These are phyloP conservation scores for Andrena chrysosceles DNA, from an alignment of 2,888 invertebrate genomes.

Conservation along the genomic window DNA sequence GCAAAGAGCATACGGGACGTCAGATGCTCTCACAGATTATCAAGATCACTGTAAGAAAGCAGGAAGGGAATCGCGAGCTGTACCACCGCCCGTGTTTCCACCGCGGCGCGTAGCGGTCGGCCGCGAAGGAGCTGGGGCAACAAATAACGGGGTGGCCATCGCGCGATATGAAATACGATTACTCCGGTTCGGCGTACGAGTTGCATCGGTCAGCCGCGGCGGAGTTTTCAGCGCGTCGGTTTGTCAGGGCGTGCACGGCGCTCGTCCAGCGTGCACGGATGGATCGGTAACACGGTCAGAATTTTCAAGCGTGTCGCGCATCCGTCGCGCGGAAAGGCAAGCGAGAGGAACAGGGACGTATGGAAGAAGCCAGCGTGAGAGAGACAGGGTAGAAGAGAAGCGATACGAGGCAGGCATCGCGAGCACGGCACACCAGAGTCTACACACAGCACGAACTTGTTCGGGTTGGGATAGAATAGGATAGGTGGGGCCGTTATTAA, in stretches of 20 bases:
- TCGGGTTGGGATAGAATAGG: constrained; percentile 80
- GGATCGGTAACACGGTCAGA: constrained; percentile 73
- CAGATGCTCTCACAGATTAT: too few species aligned
- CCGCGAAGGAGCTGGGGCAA: constrained; percentile 29
- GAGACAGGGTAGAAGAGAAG: constrained; percentile 53
- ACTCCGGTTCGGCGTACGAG: constrained; percentile 72
- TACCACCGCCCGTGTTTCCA: constrained; percentile 20
- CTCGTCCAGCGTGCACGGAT: constrained; percentile 54
- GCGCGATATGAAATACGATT: constrained; percentile 74
- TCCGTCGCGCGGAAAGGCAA: constrained; percentile 49
- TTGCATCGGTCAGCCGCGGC: constrained; percentile 72
- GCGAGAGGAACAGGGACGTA: constrained; percentile 11
- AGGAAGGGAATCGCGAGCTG: neutral
- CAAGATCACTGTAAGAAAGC: neutral
- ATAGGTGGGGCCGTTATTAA: constrained; percentile 85
- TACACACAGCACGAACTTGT: constrained; percentile 79
- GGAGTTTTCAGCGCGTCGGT: constrained; percentile 73
- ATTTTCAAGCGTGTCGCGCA: constrained; percentile 75
- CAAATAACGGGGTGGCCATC: constrained; percentile 71
- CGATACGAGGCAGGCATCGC: constrained; percentile 68
- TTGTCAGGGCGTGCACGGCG: constrained; percentile 68
- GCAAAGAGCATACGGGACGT: too few species aligned
- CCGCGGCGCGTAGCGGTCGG: constrained; percentile 13
- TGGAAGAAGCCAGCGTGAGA: constrained; percentile 2
- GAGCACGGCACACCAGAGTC: constrained; percentile 65